Evolutionary conservation across 2,797 vertebrate species (phyloP), one percentile per base, ranked within the genome.

Genomic region (Sebastes baramenuke): DNA sequence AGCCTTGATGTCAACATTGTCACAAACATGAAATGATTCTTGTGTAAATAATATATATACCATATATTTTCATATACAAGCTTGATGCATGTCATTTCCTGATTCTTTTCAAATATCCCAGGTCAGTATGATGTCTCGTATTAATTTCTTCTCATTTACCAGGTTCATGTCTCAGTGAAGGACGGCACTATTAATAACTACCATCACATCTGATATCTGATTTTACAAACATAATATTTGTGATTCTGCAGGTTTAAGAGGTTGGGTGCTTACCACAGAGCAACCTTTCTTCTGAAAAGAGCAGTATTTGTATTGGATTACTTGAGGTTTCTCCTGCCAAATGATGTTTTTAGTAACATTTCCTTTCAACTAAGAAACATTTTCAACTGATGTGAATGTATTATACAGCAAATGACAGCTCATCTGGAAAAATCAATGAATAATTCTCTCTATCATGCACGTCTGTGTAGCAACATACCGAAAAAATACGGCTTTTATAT

Each of bases 401-500:
- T 79, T 36, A 55, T 10, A 67, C 42, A 42, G 11, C 16, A 69
- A 79, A 77, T 55, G 1, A 12, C 24, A 67, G 13, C 54, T 68
- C 3, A 20, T 73, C 42, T 62, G 27, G 14, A 83, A 75, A 30
- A 32, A 71, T 76, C 20, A 49, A 4, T 65, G 38, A 64, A 22
- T 24, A 32, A 72, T 60, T 14, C 27, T 62, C 64, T 60, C 52
- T 60, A 1, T 68, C n/a, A 7, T 72, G 27, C 20, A 32, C 0
- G 2, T 73, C 46, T 70, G 24, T 59, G 55, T 73, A 49, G 27
- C 6, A 72, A 38, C 4, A 38, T 13, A 14, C 7, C n/a, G 20
- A 82, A 78, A 83, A 78, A 27, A 66, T 11, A 7, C 6, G 1
- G 59, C 70, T 87, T 89, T 89, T 78, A 82, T 86, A 27, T 30